A percentile compares a stretch with the other conserved stretches of the same genome.
These are phyloP conservation scores for Prionailurus bengalensis DNA, from an alignment of 2,113 vertebrate species.

Conservation along the genomic window DNA sequence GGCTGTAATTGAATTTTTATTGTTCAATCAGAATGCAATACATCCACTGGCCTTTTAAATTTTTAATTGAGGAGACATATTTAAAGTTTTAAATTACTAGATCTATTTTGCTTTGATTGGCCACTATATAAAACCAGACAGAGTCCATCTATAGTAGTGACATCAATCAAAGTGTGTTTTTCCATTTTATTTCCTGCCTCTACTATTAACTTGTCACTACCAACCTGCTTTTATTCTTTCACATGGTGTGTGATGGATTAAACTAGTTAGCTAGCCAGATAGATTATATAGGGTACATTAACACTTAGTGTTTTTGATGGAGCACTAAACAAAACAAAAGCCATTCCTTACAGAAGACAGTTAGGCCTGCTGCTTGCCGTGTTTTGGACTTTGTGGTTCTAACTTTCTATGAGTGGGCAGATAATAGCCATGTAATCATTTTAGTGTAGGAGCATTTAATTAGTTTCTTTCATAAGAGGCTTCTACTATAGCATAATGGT, in stretches of 20 bases:
- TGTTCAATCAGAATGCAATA: conserved; percentile 55
- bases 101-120: conserved; percentile 86
- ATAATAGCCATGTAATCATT: conserved; percentile 77
- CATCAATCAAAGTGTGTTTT: conserved; percentile 87
- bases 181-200: conserved; percentile 84
- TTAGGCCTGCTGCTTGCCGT: conserved; percentile 70
- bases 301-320: conserved; percentile 84
- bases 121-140: conserved; percentile 85
- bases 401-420: conserved; percentile 68
- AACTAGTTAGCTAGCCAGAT: conserved; percentile 89
- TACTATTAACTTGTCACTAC: conserved; percentile 88
- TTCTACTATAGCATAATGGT: conserved; percentile 62
- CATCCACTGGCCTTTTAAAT: conserved; percentile 65
- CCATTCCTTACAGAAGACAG: conserved; percentile 77
- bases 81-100: conserved; percentile 82
- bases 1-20: conserved; percentile 72
- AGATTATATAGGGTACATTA: conserved; percentile 86
- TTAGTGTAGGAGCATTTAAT: conserved; percentile 77
- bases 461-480: conserved; percentile 66
- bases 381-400: conserved; percentile 74
- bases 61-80: conserved; percentile 72
- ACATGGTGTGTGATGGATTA: conserved; percentile 87
- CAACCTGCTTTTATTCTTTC: conserved; percentile 86
- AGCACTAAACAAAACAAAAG: conserved; percentile 78
- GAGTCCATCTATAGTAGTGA: conserved; percentile 78